A percentile compares a stretch with the other conserved stretches of the same genome.
phyloP scores from a whole-genome alignment of 2,797 vertebrate genomes.

The Sebastes oblongus region DNA sequence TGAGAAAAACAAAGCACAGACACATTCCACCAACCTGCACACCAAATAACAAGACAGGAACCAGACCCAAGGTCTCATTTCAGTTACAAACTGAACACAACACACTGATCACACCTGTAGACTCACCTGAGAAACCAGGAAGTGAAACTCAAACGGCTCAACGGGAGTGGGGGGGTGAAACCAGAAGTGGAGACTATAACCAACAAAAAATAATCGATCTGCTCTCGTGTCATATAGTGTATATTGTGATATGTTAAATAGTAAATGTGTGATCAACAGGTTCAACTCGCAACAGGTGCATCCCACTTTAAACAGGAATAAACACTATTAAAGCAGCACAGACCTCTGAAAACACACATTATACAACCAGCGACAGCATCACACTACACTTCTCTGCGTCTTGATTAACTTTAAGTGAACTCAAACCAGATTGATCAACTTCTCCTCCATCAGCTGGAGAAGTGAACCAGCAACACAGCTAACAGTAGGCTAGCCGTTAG shows the following conservation, averaged over 20 bases:
- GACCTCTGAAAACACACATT: fast-evolving
- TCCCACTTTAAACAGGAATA: not conserved
- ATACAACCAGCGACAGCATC: fast-evolving
- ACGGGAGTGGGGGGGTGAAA: not conserved
- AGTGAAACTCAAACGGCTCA: conserved; percentile 55
- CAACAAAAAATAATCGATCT: not conserved
- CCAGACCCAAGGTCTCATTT: not conserved
- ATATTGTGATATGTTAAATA: too few relatives aligned
- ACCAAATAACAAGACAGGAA: not conserved
- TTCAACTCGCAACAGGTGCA: conserved; percentile 62
- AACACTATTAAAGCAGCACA: not conserved
- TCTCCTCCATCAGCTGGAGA: not conserved
- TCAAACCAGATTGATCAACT: not conserved
- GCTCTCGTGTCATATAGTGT: not conserved
- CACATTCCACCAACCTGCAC: not conserved
- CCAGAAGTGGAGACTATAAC: not conserved
- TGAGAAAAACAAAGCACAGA: not conserved
- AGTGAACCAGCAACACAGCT: not conserved
- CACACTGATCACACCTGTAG: conserved; percentile 42
- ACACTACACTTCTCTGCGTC: fast-evolving
- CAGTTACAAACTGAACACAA: too few relatives aligned
- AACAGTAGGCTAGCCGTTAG: conserved; percentile 36
- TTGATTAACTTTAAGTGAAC: fast-evolving
- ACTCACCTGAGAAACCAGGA: conserved; percentile 70
- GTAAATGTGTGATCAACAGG: not conserved